Conservation (phyloP, 2,113 vertebrate species). For the Macrotis lagotis region DNA sequence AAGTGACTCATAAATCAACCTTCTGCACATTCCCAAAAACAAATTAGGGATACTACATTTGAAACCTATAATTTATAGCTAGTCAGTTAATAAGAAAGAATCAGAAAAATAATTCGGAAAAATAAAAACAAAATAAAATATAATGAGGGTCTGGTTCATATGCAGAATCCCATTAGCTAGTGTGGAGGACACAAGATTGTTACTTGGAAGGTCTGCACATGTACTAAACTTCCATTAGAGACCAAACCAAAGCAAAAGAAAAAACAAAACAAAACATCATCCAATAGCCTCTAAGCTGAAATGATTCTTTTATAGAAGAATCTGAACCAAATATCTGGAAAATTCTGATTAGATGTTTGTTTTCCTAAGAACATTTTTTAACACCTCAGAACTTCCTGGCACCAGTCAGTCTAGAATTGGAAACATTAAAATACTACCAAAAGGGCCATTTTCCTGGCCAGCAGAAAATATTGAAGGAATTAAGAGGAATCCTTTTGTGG, state of each 20-base stretch:
- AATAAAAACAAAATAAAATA: not conserved
- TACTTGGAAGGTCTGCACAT: not conserved
- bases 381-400: slow-evolving; percentile 49
- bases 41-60: slow-evolving; percentile 43
- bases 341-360: slow-evolving; percentile 36
- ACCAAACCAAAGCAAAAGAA: not conserved
- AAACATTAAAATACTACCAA: slow-evolving; percentile 57
- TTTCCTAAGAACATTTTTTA: slow-evolving; percentile 54
- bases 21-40: slow-evolving; percentile 44
- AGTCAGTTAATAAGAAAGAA: slow-evolving; percentile 15
- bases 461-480: slow-evolving; percentile 35
- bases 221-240: not conserved
- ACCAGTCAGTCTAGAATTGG: slow-evolving; percentile 44
- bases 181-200: not conserved
- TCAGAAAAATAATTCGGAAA: slow-evolving; percentile 42
- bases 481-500: slow-evolving; percentile 25
- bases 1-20: slow-evolving; percentile 36
- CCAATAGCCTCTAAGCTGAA: not conserved
- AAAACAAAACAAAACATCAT: not conserved
- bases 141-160: not conserved
- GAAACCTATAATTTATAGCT: not conserved
- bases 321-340: slow-evolving; percentile 7
- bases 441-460: slow-evolving; percentile 27
- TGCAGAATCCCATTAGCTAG: not conserved
- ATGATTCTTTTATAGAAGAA: slow-evolving; percentile 27